Base-by-base conservation (phyloP, 2,113 vertebrate genomes). In the Murina feae region DNA sequence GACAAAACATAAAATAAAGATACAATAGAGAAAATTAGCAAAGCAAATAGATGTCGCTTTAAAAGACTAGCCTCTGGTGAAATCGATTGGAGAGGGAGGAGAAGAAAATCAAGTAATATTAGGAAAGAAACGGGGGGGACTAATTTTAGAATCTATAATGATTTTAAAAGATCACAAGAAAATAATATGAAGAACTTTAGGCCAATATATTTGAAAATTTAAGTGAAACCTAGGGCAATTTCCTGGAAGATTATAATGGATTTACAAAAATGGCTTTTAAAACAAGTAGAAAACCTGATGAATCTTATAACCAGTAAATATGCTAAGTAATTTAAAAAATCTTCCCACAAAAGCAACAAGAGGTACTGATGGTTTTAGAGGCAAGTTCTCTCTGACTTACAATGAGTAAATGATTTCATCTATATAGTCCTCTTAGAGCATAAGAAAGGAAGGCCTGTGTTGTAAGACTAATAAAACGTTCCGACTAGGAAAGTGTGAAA, bases 181-280 rank as follows among this genome's bases (percentile, higher is more conserved):
- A 94, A 96, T 82, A 71, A 81, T 28, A 60, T 25, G 17, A 68
- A 83, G n/a, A 96, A 55, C 9, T 93, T 72, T 78, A 72, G 30
- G 63, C 37, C 60, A 82, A 72, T 68, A 37, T 28, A 66, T 51
- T 83, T 69, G 35, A 65, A 96, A 89, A 76, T 20, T 72, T 83
- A 63, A 79, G 66, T 80, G 55, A 71, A 89, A 91, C 25, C 25
- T 74, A 74, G 37, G 32, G 28, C 16, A 76, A 85, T 65, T 66
- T 89, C 37, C 37, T 85, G 51, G 51, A 74, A 76, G 35, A 95
- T 84, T 65, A 42, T 80, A 75, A 91, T 55, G 51, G 12, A 55
- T 75, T 89, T 37, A 58, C 17, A 76, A 76, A 91, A 91, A 47
- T 47, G 8, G 42, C n/a, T 32, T 47, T 39, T 84, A 69, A 88